Evolutionary conservation across 2,888 invertebrate species (phyloP).

Genomic region (Hemaris fuciformis): DNA sequence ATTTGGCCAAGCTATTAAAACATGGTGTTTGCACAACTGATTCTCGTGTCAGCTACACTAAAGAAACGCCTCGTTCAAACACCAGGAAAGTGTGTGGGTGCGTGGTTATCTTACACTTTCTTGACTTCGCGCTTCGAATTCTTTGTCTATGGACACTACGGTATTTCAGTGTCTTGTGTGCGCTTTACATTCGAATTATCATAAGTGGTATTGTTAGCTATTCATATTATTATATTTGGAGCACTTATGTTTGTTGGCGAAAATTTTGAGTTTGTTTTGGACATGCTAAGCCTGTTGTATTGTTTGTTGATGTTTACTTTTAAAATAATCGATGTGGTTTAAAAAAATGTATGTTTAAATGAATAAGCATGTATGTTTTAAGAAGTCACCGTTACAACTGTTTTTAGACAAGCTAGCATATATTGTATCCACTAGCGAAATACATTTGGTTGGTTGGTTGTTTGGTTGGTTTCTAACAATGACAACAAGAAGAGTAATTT

Average conservation of each 20-base stretch:
- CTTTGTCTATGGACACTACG: slow-evolving; percentile 13
- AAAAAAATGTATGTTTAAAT: too few species aligned
- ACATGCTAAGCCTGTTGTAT: too few species aligned
- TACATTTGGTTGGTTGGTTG: too few species aligned
- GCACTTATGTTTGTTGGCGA: neutral
- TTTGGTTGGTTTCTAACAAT: too few species aligned
- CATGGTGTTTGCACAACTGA: slow-evolving; percentile 59
- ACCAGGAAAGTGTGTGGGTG: slow-evolving; percentile 15
- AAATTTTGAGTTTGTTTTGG: neutral
- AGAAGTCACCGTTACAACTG: too few species aligned
- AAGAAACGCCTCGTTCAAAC: slow-evolving; percentile 31
- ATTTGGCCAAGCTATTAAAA: slow-evolving; percentile 54
- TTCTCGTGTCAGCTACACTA: slow-evolving; percentile 34
- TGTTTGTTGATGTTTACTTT: neutral
- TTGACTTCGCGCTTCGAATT: slow-evolving; percentile 11
- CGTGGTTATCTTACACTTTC: slow-evolving; percentile 11
- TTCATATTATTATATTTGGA: neutral
- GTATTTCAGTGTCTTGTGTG: neutral
- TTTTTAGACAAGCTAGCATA: too few species aligned
- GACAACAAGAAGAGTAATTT: too few species aligned
- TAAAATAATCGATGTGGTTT: too few species aligned
- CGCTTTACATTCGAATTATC: slow-evolving; percentile 1
- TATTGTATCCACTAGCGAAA: too few species aligned
- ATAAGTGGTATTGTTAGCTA: neutral
- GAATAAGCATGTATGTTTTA: too few species aligned